Evolutionary conservation across 2,113 vertebrate genomes (phyloP).

Genomic region (Recurvirostra avosetta): DNA sequence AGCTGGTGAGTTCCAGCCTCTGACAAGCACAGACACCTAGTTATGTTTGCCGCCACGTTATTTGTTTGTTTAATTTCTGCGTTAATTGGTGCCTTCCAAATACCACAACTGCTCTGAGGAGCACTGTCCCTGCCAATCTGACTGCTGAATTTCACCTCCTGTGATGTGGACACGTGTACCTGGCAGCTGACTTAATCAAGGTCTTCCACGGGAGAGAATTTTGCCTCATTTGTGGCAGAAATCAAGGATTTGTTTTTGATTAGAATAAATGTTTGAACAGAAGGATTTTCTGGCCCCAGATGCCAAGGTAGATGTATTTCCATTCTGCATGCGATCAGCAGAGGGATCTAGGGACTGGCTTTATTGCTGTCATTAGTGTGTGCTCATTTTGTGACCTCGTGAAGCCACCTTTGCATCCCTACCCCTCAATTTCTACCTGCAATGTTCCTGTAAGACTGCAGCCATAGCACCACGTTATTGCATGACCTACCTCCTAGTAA

Average conservation of each 20-base stretch:
- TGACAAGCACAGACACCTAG: background rate
- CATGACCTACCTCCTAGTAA: background rate
- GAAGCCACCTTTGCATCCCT: background rate
- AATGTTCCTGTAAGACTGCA: background rate
- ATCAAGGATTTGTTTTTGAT: background rate
- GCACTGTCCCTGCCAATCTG: background rate
- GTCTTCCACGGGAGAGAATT: background rate
- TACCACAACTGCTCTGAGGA: background rate
- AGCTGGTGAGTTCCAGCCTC: background rate
- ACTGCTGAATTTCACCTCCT: background rate
- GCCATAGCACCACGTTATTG: fast-evolving
- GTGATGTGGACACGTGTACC: background rate
- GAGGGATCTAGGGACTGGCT: background rate
- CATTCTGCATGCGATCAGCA: background rate
- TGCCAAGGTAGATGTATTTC: background rate
- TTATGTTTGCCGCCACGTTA: background rate
- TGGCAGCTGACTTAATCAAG: background rate
- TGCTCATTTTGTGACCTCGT: background rate
- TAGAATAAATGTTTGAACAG: background rate
- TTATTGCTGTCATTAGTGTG: background rate
- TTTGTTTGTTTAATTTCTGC: constrained; percentile 45
- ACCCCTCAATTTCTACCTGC: background rate
- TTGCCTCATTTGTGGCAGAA: background rate
- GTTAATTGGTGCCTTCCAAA: constrained; percentile 28
- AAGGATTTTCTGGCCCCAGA: background rate